A percentile compares a stretch with the other conserved stretches of the same genome.
These are phyloP conservation scores for Polymixis flavicincta DNA, from an alignment of 2,888 invertebrate species.

Conservation along the genomic window DNA sequence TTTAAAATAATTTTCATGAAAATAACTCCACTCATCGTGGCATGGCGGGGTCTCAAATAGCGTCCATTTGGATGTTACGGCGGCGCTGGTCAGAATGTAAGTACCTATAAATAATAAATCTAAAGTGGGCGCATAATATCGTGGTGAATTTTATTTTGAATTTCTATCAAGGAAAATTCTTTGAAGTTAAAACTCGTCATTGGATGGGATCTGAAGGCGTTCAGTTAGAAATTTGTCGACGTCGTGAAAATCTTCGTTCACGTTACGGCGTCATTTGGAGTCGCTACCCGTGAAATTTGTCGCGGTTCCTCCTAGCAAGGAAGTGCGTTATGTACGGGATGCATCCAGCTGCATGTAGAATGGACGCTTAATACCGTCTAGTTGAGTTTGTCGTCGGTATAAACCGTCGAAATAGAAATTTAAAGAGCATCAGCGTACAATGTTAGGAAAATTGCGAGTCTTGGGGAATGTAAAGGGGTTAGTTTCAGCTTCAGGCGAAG, in stretches of 20 bases:
- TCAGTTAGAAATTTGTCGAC: conserved; percentile 83
- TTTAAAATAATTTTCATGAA: conserved; percentile 84
- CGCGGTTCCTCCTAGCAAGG: conserved; percentile 77
- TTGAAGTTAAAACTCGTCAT: conserved; percentile 54
- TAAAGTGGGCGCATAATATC: conserved; percentile 42
- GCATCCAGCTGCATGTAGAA: conserved; percentile 73
- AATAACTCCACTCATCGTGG: conserved; percentile 77
- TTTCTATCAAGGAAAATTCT: conserved; percentile 48
- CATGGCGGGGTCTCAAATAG: conserved; percentile 63
- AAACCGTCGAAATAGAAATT: conserved; percentile 61
- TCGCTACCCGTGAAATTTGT: conserved; percentile 88
- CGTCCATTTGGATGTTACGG: conserved; percentile 59
- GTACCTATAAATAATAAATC: conserved; percentile 60
- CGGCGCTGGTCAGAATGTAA: conserved; percentile 48
- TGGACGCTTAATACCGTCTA: conserved; percentile 66
- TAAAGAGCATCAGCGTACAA: conserved; percentile 55
- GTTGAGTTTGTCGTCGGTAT: conserved; percentile 61
- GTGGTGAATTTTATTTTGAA: conserved; percentile 56
- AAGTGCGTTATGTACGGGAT: conserved; percentile 67
- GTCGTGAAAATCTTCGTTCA: conserved; percentile 82
- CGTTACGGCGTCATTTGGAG: conserved; percentile 78
- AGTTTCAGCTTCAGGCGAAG: conserved; percentile 16
- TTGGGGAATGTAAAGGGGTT: conserved; percentile 44
- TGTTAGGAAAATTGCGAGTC: conserved; percentile 59
- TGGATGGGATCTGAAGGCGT: conserved; percentile 72